Evolutionary conservation across 2,888 invertebrate species (phyloP), one percentile per base, ranked within the genome.

Genomic region (Drosophila hamatofila): DNA sequence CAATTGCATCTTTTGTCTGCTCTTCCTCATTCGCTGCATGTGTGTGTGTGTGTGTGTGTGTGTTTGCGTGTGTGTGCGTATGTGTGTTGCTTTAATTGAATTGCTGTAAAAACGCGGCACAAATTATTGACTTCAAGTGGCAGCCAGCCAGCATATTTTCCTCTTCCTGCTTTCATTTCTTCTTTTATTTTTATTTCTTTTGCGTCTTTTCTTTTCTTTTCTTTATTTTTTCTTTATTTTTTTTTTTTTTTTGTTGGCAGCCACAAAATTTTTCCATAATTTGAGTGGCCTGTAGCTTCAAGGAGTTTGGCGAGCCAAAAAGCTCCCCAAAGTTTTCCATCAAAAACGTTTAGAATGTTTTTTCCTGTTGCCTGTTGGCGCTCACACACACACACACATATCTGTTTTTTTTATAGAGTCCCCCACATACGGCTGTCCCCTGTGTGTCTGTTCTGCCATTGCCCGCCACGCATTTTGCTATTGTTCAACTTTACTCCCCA

Each of bases 321-420:
- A 81, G 68, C 69, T 75, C 72, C 67, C 72, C 35, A 69, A 82
- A 83, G 81, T 82, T 82, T 80, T 83, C 75, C 81, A 82, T 80
- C 83, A 83, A 82, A 82, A 82, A 75, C 83, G 83, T 80, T 82
- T 83, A 83, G 81, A 82, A 78, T 83, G 83, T 83, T 80, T 80
- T 78, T 83, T 83, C 75, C 78, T 83, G 80, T 82, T 80, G 77
- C 78, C 80, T 82, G 74, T 77, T 71, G 83, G 75, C 77, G 54
- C 64, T 72, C 76, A 75, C 72, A 80, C 67, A 78, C 30, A 30
- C 30, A 12, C 33, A 7, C 12, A 12, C 48, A n/a, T 18, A 18
- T 14, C 2, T 21, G 1, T 21, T 65, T 70, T 65, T 71, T 74
- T 78, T 78, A 72, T 75, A 62, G 71, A 67, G 23, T 39, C 54